Evolutionary conservation across 2,888 invertebrate species (phyloP).

Genomic region (Patella caerulea): DNA sequence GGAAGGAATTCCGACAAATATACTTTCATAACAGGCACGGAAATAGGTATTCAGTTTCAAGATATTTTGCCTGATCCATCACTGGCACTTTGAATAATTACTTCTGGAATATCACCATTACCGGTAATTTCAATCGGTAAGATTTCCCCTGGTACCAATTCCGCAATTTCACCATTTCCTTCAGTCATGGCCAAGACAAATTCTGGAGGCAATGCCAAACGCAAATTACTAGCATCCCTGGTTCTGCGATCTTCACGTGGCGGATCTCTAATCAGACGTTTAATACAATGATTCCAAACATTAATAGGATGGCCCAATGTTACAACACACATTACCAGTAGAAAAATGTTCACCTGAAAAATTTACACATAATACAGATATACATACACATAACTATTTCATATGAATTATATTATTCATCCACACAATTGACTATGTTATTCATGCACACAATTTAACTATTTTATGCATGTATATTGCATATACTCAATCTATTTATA

Average conservation of each 20-base stretch:
- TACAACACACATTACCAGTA: conserved; percentile 33
- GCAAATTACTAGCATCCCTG: conserved; percentile 7
- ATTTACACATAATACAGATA: no score
- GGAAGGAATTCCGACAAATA: no score
- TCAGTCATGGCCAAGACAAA: conserved; percentile 14
- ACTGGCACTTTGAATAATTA: no score
- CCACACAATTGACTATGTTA: no score
- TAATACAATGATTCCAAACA: conserved; percentile 40
- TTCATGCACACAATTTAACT: no score
- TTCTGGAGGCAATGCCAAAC: conserved; percentile 16
- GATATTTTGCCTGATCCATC: no score
- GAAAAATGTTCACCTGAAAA: conserved; percentile 32
- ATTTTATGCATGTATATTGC: no score
- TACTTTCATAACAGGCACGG: no score
- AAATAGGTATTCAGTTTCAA: no score
- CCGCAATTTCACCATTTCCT: conserved; percentile 15
- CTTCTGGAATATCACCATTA: neutral
- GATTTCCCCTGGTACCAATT: conserved; percentile 8
- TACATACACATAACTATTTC: no score
- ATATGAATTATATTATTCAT: no score
- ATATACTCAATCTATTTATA: no score
- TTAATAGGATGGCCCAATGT: conserved; percentile 38
- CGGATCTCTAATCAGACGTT: conserved; percentile 31
- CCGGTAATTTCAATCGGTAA: neutral
- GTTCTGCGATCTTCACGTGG: conserved; percentile 11